These are phyloP conservation scores for Limnodromus scolopaceus DNA, from an alignment of 2,797 vertebrate genomes.

Conservation along the genomic window DNA sequence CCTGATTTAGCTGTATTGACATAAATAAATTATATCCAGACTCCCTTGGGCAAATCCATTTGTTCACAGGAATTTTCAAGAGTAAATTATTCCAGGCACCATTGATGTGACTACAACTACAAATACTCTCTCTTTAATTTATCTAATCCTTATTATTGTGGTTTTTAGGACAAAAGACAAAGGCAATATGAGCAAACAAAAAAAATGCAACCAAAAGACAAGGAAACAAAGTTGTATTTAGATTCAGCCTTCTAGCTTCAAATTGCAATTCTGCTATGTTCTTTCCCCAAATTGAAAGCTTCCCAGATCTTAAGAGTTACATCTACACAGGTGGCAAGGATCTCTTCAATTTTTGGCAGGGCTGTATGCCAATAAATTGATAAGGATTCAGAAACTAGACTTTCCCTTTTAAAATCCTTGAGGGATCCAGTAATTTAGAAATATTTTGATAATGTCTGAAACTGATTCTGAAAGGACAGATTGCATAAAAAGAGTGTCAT, in stretches of 20 bases:
- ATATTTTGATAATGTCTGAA: background rate
- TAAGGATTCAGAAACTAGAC: background rate
- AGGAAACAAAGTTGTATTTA: background rate
- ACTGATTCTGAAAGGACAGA: background rate
- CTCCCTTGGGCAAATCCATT: background rate
- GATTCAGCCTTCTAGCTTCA: background rate
- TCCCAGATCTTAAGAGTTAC: background rate
- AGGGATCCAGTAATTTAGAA: background rate
- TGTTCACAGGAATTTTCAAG: background rate
- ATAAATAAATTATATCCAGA: background rate
- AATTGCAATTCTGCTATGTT: background rate
- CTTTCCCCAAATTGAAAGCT: background rate
- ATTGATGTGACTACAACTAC: background rate
- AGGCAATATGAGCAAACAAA: background rate
- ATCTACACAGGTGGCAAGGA: background rate
- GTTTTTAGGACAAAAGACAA: background rate
- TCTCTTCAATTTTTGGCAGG: background rate
- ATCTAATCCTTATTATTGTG: background rate
- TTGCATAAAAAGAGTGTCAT: conserved; percentile 12
- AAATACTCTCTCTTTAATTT: background rate
- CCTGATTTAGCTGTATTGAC: background rate
- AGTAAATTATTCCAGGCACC: background rate
- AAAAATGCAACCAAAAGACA: background rate
- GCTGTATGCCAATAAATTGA: background rate
- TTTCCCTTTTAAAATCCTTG: background rate